A percentile compares a stretch with the other conserved stretches of the same genome.
These are phyloP conservation scores for Poeciliopsis infans DNA, from an alignment of 2,797 vertebrate species.

Conservation along the genomic window DNA sequence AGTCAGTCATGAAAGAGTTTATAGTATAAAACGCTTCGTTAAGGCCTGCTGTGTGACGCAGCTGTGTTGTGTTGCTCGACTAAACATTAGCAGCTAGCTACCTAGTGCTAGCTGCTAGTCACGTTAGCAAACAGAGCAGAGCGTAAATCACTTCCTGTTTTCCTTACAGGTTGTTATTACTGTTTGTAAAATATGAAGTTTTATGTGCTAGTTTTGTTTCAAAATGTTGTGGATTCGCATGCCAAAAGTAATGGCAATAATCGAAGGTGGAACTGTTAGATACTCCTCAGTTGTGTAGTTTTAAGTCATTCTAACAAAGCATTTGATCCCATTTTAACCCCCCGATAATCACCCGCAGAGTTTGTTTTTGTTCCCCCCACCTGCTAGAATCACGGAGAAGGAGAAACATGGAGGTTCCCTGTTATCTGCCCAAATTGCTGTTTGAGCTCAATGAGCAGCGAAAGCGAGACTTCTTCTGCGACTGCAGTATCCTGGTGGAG, in stretches of 20 bases:
- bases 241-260: background rate
- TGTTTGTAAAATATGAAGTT: background rate
- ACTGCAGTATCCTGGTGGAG: slow-evolving; percentile 98
- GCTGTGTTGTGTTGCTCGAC: background rate
- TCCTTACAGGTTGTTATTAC: background rate
- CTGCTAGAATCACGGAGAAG: slow-evolving; percentile 8
- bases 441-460: slow-evolving; percentile 96
- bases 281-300: background rate
- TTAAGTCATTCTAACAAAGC: background rate
- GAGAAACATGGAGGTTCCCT: slow-evolving; percentile 90
- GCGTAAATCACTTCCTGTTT: background rate
- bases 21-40: background rate
- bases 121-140: background rate
- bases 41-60: background rate
- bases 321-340: background rate
- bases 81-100: slow-evolving; percentile 5
- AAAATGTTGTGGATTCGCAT: background rate
- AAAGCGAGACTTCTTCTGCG: slow-evolving; percentile 96
- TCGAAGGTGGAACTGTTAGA: background rate
- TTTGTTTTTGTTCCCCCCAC: background rate
- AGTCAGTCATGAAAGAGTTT: background rate
- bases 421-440: slow-evolving; percentile 90
- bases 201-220: background rate
- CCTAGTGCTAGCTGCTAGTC: slow-evolving; percentile 38
- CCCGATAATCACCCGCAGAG: background rate